These are phyloP conservation scores for Agrotis clavis DNA, from an alignment of 2,888 invertebrate species.

Conservation along the genomic window DNA sequence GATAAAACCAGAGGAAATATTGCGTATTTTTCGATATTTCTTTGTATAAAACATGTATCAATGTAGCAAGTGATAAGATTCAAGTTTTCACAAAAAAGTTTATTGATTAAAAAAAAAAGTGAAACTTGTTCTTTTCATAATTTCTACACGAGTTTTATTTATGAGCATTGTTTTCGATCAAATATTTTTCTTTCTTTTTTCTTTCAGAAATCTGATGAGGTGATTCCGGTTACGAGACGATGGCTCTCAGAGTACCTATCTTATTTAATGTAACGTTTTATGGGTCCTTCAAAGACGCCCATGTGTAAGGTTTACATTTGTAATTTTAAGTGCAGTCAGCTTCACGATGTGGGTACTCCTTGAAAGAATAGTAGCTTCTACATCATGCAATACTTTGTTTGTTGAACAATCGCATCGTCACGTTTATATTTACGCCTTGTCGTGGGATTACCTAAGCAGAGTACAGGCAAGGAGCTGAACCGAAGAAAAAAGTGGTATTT, in stretches of 20 bases:
- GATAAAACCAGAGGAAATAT: background rate
- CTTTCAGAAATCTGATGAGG: conserved; percentile 14
- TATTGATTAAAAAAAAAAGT: background rate
- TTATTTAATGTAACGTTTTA: conserved; percentile 45
- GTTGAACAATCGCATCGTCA: no score
- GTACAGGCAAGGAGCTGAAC: no score
- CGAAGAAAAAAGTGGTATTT: no score
- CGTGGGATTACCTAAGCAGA: no score
- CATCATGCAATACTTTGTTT: background rate
- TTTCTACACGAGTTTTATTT: background rate
- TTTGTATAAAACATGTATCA: background rate
- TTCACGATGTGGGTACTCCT: no score
- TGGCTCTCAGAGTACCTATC: conserved; percentile 42
- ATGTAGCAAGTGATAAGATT: no score
- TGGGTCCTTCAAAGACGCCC: conserved; percentile 38
- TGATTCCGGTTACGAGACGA: conserved; percentile 3
- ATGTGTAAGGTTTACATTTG: conserved; percentile 43
- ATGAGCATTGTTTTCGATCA: background rate
- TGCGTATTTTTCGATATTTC: background rate
- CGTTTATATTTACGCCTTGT: no score
- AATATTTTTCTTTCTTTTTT: background rate
- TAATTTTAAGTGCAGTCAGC: conserved; percentile 22
- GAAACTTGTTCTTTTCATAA: background rate
- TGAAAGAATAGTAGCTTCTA: background rate
- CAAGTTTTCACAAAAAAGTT: no score